Base-by-base conservation (phyloP, 2,113 vertebrate genomes). In the Octodon degus region DNA sequence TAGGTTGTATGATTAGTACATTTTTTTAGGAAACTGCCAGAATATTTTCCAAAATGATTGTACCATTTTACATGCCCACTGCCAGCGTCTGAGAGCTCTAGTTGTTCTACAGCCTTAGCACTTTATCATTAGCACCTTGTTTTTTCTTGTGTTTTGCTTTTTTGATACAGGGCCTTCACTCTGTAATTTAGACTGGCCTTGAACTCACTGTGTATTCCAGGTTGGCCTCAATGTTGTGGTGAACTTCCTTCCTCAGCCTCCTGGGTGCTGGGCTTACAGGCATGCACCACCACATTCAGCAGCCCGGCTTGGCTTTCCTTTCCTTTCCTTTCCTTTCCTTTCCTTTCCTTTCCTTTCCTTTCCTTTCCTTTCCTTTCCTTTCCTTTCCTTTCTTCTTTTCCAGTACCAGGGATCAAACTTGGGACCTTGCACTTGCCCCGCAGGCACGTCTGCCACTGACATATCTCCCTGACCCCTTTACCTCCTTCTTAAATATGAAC, bases 11-110 rank as follows among this genome's bases (percentile, higher is more conserved):
- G 32, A 25, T 72, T 86, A 27, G 22, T 82, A 0, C 58, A 24
- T 50, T 72, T 91, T 90, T 83, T 58, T 86, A 94, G 76, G 32
- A 91, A 86, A 90, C 37, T 89, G 55, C 63, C 91, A 72, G 27
- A 84, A 84, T 87, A 60, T 37, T 93, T 93, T 86, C 40, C 40
- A 68, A 63, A 91, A 70, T 80, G 37, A 22, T 79, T 58, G 50
- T 94, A 72, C 65, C 14, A 50, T 85, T 90, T 92, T 93, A 68
- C 7, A 47, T 87, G 87, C 58, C 68, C 2, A 50, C 60, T 17
- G 58, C 8, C 79, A 88, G 30, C 72, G 12, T 40, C 10, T 72
- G 53, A 93, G 81, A 88, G 25, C 89, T 88, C n/a, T 72, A 88
- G 32, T 91, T 88, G 70, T 27, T 53, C 16, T 2, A 16, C 1